These are phyloP conservation scores for Sebastes matsubarae DNA, from an alignment of 2,797 vertebrate species.

Conservation along the genomic window DNA sequence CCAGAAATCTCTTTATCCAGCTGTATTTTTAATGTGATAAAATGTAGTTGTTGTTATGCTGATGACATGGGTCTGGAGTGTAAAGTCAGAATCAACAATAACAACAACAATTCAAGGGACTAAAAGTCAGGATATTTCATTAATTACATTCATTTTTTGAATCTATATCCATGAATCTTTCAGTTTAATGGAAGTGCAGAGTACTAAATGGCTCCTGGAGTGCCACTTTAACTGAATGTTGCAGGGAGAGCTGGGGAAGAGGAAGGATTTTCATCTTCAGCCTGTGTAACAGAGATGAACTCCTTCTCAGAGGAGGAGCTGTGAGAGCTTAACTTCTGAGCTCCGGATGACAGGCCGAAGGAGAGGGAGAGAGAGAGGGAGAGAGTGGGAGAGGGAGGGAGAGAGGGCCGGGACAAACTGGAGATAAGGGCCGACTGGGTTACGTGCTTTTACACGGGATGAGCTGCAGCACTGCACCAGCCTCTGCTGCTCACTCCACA, in stretches of 20 bases:
- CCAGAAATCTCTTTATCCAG: neutral
- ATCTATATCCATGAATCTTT: too few relatives aligned
- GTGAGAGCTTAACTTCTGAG: slow-evolving; percentile 29
- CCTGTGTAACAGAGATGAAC: slow-evolving; percentile 4
- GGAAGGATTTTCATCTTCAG: slow-evolving; percentile 7
- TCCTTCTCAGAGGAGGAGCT: slow-evolving; percentile 13
- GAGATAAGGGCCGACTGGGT: slow-evolving; percentile 23
- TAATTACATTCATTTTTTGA: too few relatives aligned
- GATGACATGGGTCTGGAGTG: neutral
- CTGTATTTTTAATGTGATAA: neutral
- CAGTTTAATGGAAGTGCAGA: neutral
- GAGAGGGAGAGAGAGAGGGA: neutral
- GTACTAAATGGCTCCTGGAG: neutral
- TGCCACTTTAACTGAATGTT: neutral
- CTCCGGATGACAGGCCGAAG: slow-evolving; percentile 12
- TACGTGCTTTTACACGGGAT: neutral
- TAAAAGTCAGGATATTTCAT: neutral
- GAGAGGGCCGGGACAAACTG: neutral
- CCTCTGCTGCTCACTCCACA: neutral
- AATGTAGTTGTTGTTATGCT: neutral
- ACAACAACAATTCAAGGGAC: neutral
- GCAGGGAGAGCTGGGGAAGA: neutral
- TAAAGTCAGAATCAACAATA: neutral
- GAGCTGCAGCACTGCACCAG: slow-evolving; percentile 1
- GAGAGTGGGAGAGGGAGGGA: neutral